These are phyloP conservation scores for Diplodus puntazzo DNA, from an alignment of 2,797 vertebrate species.

Conservation along the genomic window DNA sequence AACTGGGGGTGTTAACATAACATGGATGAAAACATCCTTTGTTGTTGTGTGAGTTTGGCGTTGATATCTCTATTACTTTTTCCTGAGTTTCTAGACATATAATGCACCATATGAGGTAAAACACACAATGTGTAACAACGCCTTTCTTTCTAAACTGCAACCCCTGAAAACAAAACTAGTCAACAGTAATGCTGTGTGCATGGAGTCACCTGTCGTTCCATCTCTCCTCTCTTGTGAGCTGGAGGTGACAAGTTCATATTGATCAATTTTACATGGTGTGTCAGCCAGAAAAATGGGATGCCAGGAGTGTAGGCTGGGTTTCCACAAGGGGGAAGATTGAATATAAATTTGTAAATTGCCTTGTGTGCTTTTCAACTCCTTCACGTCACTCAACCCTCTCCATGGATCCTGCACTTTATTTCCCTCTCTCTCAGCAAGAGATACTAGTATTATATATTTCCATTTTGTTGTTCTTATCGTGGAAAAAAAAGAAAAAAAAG, in stretches of 20 bases:
- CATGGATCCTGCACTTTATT: background rate
- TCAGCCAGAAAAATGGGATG: conserved; percentile 72
- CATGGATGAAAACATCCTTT: background rate
- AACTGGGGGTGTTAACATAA: background rate
- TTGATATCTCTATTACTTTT: conserved; percentile 25
- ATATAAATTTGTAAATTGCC: conserved; percentile 76
- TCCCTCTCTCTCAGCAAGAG: conserved; percentile 21
- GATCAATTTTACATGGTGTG: conserved; percentile 76
- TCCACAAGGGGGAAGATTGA: conserved; percentile 59
- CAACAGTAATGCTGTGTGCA: conserved; percentile 49
- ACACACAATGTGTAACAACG: conserved; percentile 12
- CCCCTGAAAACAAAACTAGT: conserved; percentile 24
- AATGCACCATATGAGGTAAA: background rate
- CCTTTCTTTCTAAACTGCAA: conserved; percentile 14
- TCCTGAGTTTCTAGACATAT: background rate
- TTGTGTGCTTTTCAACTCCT: conserved; percentile 68
- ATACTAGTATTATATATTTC: conserved; percentile 51
- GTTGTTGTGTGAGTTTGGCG: background rate
- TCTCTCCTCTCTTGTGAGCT: conserved; percentile 56
- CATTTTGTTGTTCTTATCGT: conserved; percentile 57
- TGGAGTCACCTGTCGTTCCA: conserved; percentile 61
- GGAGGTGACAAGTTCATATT: conserved; percentile 75
- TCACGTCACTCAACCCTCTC: conserved; percentile 60
- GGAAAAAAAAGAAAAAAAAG: conserved; percentile 4
- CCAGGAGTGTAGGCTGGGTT: conserved; percentile 66